These are phyloP conservation scores for Leptobrachium ailaonicum DNA, from an alignment of 2,113 vertebrate species.

Conservation along the genomic window DNA sequence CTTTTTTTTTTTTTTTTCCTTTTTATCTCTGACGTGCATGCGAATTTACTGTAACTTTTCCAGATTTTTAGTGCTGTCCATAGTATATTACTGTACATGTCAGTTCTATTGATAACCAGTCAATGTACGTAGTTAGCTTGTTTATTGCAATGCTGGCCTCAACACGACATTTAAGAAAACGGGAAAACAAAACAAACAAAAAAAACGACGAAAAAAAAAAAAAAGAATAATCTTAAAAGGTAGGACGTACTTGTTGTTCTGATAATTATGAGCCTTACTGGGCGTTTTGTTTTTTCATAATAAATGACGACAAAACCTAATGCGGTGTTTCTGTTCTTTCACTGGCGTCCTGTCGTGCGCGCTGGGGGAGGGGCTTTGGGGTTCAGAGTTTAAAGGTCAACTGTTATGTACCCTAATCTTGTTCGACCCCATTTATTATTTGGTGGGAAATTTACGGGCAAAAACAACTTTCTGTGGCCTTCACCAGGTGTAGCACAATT, in stretches of 20 bases:
- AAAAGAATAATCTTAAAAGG: constrained; percentile 49
- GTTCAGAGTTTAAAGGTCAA: too few species aligned
- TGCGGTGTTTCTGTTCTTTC: too few species aligned
- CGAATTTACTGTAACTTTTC: constrained; percentile 84
- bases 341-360: too few species aligned
- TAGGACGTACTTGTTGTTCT: constrained; percentile 83
- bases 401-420: too few species aligned
- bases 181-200: too few species aligned
- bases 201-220: constrained; percentile 29
- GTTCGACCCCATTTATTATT: too few species aligned
- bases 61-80: constrained; percentile 85
- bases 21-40: constrained; percentile 83
- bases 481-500: too few species aligned
- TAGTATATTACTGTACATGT: constrained; percentile 84
- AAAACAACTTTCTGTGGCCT: too few species aligned
- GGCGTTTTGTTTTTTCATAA: constrained; percentile 91
- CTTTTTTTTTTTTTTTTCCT: constrained; percentile 65
- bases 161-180: constrained; percentile 56
- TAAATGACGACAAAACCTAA: constrained; percentile 74
- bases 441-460: too few species aligned
- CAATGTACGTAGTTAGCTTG: constrained; percentile 78
- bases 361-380: too few species aligned
- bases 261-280: constrained; percentile 81
- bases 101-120: constrained; percentile 73
- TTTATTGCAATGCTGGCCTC: constrained; percentile 74